Base-by-base conservation (phyloP, 2,888 invertebrate species). In the Patella ulyssiponensis region DNA sequence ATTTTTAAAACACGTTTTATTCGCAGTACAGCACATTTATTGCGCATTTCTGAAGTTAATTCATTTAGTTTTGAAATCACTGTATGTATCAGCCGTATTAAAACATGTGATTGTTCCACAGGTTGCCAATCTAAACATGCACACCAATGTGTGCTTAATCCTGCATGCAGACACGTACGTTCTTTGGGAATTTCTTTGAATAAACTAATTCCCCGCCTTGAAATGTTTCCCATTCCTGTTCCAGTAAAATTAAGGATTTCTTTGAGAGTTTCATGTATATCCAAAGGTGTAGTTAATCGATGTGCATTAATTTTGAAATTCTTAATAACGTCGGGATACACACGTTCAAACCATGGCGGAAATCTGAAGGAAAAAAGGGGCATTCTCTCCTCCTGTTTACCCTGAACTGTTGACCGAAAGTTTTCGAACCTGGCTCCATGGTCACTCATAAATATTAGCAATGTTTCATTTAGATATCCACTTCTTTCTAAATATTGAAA, bases 61-160 rank as follows among this genome's bases (percentile, higher is more conserved):
- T 77, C 86, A 69, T 75, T 83, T 17, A 84, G 77, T 77, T 78
- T 76, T 14, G 51, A 90, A 83, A 77, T 92, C 85, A 69, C 88
- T 92, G 96, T 97, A 98, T 20, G 94, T 94, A 3, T 98, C 93
- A 94, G 95, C 0, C 95, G 93, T 0, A 89, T 80, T n/a, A 93
- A 93, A 15, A 93, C 88, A 53, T 94, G 93, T 0, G 91, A 88
- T 0, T 92, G 78, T 1, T 94, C 91, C 0, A 96, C 92, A 76
- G 94, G 93, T 81, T 94, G 92, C 98, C 97, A 98, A 20, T 94
- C 94, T 1, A 97, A 93, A 90, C 98, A 98, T 0, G 97, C 95
- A 90, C 98, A 98, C 97, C 97, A 98, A 91, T 98, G 98, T 0
- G 97, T 95, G 89, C 97, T 97, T 80, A 98, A 96, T 77, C 95